phyloP scores from a whole-genome alignment of 2,888 invertebrate genomes.

The Caenorhabditis doughertyi region DNA sequence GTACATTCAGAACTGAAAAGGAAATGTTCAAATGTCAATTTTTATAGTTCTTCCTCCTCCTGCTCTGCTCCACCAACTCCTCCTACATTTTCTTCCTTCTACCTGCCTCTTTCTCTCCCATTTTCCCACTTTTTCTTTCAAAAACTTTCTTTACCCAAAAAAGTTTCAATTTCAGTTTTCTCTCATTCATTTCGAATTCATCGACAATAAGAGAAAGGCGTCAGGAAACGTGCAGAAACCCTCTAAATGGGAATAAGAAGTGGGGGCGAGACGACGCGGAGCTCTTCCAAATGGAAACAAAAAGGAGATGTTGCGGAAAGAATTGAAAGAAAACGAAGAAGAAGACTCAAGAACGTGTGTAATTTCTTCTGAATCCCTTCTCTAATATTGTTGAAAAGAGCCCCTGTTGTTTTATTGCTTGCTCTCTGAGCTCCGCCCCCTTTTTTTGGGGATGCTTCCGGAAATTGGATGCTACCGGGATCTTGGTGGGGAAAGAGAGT shows the following conservation, averaged over 20 bases:
- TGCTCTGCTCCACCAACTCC: not conserved
- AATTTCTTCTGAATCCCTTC: slow-evolving; percentile 23
- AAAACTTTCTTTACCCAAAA: not conserved
- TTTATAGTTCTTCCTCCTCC: not conserved
- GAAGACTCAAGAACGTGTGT: slow-evolving; percentile 52
- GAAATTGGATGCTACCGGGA: slow-evolving; percentile 49
- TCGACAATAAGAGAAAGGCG: slow-evolving; percentile 44
- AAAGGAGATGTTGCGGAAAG: slow-evolving; percentile 29
- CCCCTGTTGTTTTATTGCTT: slow-evolving; percentile 40
- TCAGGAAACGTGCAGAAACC: slow-evolving; percentile 36
- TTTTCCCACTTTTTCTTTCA: not conserved
- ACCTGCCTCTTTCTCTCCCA: not conserved
- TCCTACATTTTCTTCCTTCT: not conserved
- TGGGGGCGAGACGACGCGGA: not conserved
- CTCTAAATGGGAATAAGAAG: not conserved
- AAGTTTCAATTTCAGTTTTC: slow-evolving; percentile 51
- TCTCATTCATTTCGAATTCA: slow-evolving; percentile 56
- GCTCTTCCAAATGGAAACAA: not conserved
- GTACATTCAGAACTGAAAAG: not conserved
- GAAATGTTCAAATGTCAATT: not conserved
- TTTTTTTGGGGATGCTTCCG: slow-evolving; percentile 22
- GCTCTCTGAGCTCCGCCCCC: slow-evolving; percentile 47
- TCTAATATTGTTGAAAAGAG: slow-evolving; percentile 3
- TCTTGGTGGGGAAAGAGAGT: not conserved
- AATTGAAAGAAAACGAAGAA: too few species aligned